Conservation (phyloP, 2,113 vertebrate species). For the Oncorhynchus kisutch region DNA sequence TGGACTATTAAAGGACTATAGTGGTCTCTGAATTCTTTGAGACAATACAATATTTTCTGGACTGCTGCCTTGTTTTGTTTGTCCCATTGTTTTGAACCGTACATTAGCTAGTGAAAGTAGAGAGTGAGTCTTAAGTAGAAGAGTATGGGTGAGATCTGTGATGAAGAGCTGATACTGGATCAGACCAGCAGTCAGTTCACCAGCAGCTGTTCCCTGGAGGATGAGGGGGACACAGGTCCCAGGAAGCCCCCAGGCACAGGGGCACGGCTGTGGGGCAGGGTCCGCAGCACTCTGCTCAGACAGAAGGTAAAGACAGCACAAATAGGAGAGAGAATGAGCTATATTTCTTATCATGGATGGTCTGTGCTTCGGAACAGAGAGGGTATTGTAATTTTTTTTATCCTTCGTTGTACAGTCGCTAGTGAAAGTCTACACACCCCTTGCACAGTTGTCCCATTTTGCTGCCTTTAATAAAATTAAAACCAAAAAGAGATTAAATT, state of each 20-base stretch:
- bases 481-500: too few relatives aligned
- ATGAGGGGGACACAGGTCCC: conserved; percentile 37
- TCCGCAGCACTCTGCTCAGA: conserved; percentile 63
- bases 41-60: background rate
- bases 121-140: conserved; percentile 2
- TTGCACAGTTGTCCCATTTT: too few relatives aligned
- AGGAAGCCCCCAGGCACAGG: conserved; percentile 50
- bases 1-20: background rate
- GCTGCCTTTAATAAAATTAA: too few relatives aligned
- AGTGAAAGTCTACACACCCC: too few relatives aligned
- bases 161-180: conserved; percentile 46
- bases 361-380: too few relatives aligned
- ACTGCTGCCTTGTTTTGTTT: background rate
- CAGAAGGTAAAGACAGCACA: conserved; percentile 61
- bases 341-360: background rate
- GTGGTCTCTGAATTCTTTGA: background rate
- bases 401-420: too few relatives aligned
- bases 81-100: conserved; percentile 14
- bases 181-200: conserved; percentile 20
- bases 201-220: conserved; percentile 25
- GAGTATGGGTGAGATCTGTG: conserved; percentile 44
- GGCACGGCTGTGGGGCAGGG: conserved; percentile 66
- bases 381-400: too few relatives aligned
- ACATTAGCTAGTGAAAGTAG: background rate
- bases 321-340: background rate